Evolutionary conservation across 1,140 invertebrate species (phyloP), one percentile per base, ranked within the genome.

Genomic region (Sycophaga agraensis): DNA sequence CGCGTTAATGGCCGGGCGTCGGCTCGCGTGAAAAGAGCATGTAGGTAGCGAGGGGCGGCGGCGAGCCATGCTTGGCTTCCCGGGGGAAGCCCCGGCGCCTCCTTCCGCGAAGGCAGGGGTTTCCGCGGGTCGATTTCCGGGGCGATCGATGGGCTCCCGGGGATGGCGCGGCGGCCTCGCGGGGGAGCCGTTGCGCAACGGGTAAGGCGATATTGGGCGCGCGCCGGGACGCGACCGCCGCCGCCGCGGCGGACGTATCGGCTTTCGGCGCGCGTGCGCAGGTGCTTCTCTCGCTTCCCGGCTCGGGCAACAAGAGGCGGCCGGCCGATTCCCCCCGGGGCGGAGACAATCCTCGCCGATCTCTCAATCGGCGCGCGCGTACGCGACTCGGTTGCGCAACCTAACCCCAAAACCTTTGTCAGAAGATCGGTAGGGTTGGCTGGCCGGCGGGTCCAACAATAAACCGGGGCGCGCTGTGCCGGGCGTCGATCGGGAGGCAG

Each of bases 151-250:
- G 50, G 50, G 40, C 40, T 53, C 50, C n/a, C 21, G 12, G 34
- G 31, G 21, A 49, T 49, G 17, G 31, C 12, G 16, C 19, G 6
- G 24, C 26, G n/a, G 26, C 11, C 3, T 8, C 11, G 14, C 14
- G 21, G 21, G 46, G 16, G 4, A 37, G 6, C 19, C 4, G 17
- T 60, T 60, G 28, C 28, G 39, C 35, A 60, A 60, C 53, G 24
- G 26, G 59, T 61, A 61, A 61, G 51, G 4, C 22, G 59, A 61
- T 61, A 61, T 61, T 61, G 22, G 59, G 40, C 59, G 49, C 59
- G 59, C 51, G 59, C 59, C 40, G 59, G 54, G 54, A 54, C 48
- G 42, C 46, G 49, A 61, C 59, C 16, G 11, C 42, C 39, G 35
- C 46, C 19, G 46, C 28, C 46, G 28, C 46, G n/a, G 39, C 24